Evolutionary conservation across 2,888 invertebrate genomes (phyloP).

Genomic region (Exephanes ischioxanthus): DNA sequence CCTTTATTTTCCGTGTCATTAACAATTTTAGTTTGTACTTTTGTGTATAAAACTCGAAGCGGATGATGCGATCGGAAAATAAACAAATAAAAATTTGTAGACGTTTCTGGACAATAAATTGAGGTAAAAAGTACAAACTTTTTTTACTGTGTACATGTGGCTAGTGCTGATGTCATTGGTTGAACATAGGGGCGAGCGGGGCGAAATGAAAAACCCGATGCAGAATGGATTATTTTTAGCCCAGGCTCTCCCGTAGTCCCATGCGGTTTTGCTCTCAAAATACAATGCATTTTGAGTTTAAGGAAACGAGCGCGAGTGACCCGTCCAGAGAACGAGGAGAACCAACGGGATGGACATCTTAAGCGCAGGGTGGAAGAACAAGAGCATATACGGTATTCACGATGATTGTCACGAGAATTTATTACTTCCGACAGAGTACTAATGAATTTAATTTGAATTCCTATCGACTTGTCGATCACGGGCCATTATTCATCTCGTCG

Average conservation of each 20-base stretch:
- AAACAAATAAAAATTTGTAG: too few species aligned
- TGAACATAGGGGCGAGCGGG: too few species aligned
- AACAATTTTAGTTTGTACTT: too few species aligned
- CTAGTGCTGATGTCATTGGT: neutral
- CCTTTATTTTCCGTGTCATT: too few species aligned
- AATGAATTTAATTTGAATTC: constrained; percentile 43
- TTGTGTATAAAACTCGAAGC: too few species aligned
- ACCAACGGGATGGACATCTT: constrained; percentile 57
- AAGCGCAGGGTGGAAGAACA: constrained; percentile 1
- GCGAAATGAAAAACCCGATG: too few species aligned
- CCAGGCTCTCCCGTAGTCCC: neutral
- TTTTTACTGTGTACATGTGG: too few species aligned
- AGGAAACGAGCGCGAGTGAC: constrained; percentile 55
- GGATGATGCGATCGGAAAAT: too few species aligned
- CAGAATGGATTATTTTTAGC: too few species aligned
- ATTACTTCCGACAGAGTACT: constrained; percentile 10
- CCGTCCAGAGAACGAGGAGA: constrained; percentile 65
- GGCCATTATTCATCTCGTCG: neutral
- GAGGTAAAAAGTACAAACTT: too few species aligned
- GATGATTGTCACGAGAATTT: constrained; percentile 61
- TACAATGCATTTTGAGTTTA: constrained; percentile 21
- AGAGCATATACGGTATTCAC: constrained; percentile 16
- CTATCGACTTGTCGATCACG: neutral
- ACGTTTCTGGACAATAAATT: too few species aligned
- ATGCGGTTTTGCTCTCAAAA: constrained; percentile 57